A percentile compares a stretch with the other conserved stretches of the same genome.
Conservation (phyloP, 1,140 invertebrate species). For the Brachionus plicatilis region DNA sequence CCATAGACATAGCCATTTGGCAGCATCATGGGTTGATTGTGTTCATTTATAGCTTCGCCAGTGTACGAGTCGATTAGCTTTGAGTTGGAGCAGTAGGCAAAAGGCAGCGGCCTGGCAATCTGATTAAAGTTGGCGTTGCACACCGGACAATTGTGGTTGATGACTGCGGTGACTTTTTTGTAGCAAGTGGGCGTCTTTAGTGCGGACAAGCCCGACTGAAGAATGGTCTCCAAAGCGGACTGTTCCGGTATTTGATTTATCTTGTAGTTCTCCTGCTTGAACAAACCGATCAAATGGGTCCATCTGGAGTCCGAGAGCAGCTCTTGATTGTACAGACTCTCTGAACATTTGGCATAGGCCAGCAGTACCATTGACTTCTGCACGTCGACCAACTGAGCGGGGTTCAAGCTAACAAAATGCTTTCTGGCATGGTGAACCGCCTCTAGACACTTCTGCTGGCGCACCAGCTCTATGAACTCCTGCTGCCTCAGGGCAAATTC, state of each 20-base stretch:
- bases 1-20: constrained; percentile 97
- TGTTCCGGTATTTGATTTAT: constrained; percentile 83
- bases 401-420: constrained; percentile 63
- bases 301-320: constrained; percentile 67
- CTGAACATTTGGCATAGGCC: constrained; percentile 76
- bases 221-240: constrained; percentile 80
- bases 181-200: constrained; percentile 77
- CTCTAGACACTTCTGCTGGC: constrained; percentile 74
- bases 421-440: constrained; percentile 89
- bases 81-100: constrained; percentile 88
- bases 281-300: constrained; percentile 78
- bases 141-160: constrained; percentile 83
- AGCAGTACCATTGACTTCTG: constrained; percentile 89
- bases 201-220: constrained; percentile 85
- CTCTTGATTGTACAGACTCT: constrained; percentile 64
- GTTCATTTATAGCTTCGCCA: constrained; percentile 85
- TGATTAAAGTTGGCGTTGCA: constrained; percentile 80
- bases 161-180: constrained; percentile 47
- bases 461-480: constrained; percentile 91
- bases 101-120: constrained; percentile 78
- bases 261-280: constrained; percentile 84
- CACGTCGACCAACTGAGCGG: constrained; percentile 71
- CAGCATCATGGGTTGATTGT: constrained; percentile 95
- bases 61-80: constrained; percentile 84
- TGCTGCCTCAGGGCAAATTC: constrained; percentile 82